Percentiles rank a stretch among this genome's conserved stretches.
Evolutionary conservation across 92 coral and sea anemone species (phyloP).

Genomic region (Scolanthus callimorphus): DNA sequence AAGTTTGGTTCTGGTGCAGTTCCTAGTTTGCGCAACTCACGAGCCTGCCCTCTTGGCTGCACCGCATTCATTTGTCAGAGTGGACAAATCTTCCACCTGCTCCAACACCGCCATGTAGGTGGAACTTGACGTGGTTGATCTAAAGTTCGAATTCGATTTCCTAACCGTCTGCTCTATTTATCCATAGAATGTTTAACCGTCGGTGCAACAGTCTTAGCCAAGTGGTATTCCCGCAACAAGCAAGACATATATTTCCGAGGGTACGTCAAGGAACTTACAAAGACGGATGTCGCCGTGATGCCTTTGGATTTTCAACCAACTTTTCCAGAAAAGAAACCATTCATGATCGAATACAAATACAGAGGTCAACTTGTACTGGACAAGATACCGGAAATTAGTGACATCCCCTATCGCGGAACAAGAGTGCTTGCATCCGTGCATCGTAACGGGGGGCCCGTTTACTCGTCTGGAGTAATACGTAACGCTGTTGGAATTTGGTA

Average conservation of each 20-base stretch:
- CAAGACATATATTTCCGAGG: slow-evolving; percentile 40
- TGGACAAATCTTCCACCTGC: too few relatives aligned
- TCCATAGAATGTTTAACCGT: slow-evolving; percentile 54
- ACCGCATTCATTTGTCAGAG: too few relatives aligned
- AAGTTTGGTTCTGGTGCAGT: too few relatives aligned
- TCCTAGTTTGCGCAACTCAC: too few relatives aligned
- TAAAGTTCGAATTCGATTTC: too few relatives aligned
- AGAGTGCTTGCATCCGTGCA: slow-evolving; percentile 13
- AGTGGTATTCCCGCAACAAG: slow-evolving; percentile 45
- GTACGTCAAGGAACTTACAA: slow-evolving; percentile 41
- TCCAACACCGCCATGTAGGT: too few relatives aligned
- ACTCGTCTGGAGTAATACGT: slow-evolving; percentile 26
- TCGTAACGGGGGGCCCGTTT: slow-evolving; percentile 16
- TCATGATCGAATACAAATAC: slow-evolving; percentile 6
- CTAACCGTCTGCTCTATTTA: too few relatives aligned
- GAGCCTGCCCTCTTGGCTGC: too few relatives aligned
- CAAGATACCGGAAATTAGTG: slow-evolving; percentile 8
- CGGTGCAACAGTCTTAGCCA: slow-evolving; percentile 63
- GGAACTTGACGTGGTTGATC: too few relatives aligned
- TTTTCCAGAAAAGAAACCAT: slow-evolving; percentile 1
- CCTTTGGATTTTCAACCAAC: slow-evolving; percentile 25
- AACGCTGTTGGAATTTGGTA: slow-evolving; percentile 29
- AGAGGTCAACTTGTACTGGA: slow-evolving; percentile 21
- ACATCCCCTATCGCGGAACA: slow-evolving; percentile 14
- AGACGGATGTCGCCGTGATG: slow-evolving; percentile 33